Base-by-base conservation (phyloP, 2,888 invertebrate species). In the Philereme transversata region DNA sequence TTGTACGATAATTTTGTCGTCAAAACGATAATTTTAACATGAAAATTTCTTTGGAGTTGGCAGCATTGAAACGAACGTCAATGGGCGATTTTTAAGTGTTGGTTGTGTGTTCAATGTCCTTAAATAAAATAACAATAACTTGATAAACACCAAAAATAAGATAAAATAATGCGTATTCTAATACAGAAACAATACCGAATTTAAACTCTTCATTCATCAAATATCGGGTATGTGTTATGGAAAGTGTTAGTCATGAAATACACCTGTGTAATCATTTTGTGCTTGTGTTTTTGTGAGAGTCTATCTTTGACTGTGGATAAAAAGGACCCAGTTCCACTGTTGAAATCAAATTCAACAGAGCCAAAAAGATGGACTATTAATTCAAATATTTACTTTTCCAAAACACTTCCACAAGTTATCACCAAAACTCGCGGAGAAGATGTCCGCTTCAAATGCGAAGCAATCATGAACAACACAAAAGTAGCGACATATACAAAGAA, bases 321-420 rank as follows among this genome's bases (percentile, higher is more conserved):
- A 79, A 68, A 73, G 47, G 86, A 89, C 62, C 69, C 80, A 53
- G 68, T 78, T 60, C 78, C 84, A 57, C 67, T 77, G 45, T 53
- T 78, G 9, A 90, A 88, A 72, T 69, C 75, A 9, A 90, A 89
- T 70, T 74, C 83, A 4, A 80, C 88, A 1, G 90, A 88, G 67
- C 84, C 84, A 70, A 90, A 88, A 72, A 76, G 79, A 82, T 91
- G 90, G 90, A 87, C 86, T 62, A 88, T 91, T 76, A 88, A 87
- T 78, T 80, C 91, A 63, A 86, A 90, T 69, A 87, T 92, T 71
- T 84, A 85, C 73, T 92, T 92, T 68, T 83, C 87, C 0, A 89
- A 89, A 82, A 80, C 83, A 55, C 79, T 89, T 60, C 88, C 90
- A 51, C 58, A 78, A 49, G 65, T 84, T 1, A 68, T 88, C 46